Percentiles rank a stretch among this genome's conserved stretches.
These are phyloP conservation scores for Prionailurus bengalensis DNA, from an alignment of 2,113 vertebrate genomes.

Conservation along the genomic window DNA sequence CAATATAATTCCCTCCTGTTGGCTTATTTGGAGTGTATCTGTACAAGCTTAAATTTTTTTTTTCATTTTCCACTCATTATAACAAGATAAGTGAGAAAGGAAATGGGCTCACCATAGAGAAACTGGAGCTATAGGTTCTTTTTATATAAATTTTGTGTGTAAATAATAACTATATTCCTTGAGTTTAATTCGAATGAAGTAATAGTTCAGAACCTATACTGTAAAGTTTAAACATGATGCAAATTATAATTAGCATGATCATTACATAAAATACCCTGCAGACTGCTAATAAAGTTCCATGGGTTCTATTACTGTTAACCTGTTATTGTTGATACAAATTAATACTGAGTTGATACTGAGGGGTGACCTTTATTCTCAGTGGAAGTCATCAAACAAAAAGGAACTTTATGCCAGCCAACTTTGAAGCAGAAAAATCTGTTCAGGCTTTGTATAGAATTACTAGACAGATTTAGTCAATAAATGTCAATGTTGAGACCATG, in stretches of 20 bases:
- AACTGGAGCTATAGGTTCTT: background rate
- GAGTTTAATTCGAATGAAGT: background rate
- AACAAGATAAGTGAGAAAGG: background rate
- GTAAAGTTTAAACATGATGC: background rate
- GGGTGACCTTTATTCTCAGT: background rate
- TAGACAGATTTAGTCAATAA: background rate
- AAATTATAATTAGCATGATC: background rate
- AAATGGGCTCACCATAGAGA: background rate
- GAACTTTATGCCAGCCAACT: background rate
- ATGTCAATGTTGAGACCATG: background rate
- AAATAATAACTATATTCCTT: background rate
- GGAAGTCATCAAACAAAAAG: background rate
- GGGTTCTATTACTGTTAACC: background rate
- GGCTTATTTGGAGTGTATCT: background rate
- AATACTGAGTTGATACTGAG: background rate
- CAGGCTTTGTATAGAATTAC: background rate
- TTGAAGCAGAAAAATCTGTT: background rate
- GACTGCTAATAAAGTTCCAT: background rate
- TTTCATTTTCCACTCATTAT: background rate
- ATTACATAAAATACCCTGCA: background rate
- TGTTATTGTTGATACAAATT: background rate
- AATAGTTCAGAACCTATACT: background rate
- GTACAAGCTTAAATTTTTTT: background rate
- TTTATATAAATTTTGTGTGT: background rate
- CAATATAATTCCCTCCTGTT: background rate